phyloP scores from a whole-genome alignment of 2,888 invertebrate genomes.

The Fragum sueziense region DNA sequence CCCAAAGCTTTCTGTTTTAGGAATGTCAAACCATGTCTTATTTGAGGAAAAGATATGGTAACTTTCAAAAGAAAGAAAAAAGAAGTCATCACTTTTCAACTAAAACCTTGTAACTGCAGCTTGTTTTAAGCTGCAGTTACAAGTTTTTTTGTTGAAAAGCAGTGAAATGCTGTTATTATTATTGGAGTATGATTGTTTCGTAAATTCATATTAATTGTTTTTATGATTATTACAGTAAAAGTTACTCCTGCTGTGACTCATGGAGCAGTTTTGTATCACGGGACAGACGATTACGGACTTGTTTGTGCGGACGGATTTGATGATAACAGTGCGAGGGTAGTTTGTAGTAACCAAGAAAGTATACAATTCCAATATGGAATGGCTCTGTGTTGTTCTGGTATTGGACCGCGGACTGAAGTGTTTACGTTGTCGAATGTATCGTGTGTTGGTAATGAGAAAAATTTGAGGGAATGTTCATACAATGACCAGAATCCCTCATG shows the following conservation, averaged over 20 bases:
- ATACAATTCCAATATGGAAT: constrained; percentile 77
- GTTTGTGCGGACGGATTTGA: constrained; percentile 90
- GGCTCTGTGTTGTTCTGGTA: constrained; percentile 60
- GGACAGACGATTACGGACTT: constrained; percentile 58
- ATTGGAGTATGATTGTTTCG: no score
- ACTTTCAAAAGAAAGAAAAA: no score
- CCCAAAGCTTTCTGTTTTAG: no score
- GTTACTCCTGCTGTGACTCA: constrained; percentile 1
- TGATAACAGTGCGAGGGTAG: constrained; percentile 84
- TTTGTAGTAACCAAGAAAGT: constrained; percentile 75
- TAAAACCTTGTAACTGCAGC: no score
- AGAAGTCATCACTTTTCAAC: no score
- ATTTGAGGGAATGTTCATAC: constrained; percentile 50
- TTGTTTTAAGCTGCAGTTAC: no score
- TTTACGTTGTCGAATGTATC: constrained; percentile 73
- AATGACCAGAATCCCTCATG: constrained; percentile 37
- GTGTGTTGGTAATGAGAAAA: constrained; percentile 82
- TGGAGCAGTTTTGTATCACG: constrained; percentile 63
- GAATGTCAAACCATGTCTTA: no score
- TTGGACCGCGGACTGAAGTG: constrained; percentile 45
- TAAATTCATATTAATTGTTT: not conserved
- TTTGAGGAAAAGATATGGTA: no score
- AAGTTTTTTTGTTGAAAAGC: no score
- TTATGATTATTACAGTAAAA: constrained; percentile 9
- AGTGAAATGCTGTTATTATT: no score